These are phyloP conservation scores for Lemur catta DNA, from an alignment of 2,797 vertebrate species.

Conservation along the genomic window DNA sequence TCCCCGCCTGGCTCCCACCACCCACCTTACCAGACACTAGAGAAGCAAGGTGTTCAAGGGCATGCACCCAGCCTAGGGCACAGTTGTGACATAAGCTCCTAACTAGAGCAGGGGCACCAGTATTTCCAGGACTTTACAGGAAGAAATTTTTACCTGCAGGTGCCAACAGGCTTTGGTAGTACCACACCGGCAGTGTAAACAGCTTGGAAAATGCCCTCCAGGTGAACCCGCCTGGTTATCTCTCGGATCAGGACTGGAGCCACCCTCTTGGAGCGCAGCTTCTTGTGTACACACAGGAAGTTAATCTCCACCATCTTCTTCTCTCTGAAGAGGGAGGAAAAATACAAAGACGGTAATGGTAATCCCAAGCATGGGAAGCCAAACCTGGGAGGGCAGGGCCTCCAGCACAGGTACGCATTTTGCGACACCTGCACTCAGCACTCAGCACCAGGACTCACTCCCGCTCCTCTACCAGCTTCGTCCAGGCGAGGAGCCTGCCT, in stretches of 20 bases:
- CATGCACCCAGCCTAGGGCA: background rate
- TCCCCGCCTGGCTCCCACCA: background rate
- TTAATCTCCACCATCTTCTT: conserved; percentile 99
- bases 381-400: no score
- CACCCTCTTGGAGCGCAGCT: conserved; percentile 96
- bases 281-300: conserved; percentile 99
- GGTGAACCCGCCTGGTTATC: conserved; percentile 96
- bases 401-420: no score
- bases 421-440: no score
- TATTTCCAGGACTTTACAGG: background rate
- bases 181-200: conserved; percentile 99
- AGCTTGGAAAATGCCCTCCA: conserved; percentile 98
- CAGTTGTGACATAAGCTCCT: background rate
- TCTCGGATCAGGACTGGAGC: conserved; percentile 97
- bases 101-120: rapidly evolving
- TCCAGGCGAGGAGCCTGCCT: background rate
- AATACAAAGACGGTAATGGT: no score
- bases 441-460: no score
- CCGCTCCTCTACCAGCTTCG: background rate
- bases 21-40: rapidly evolving
- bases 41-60: background rate
- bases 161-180: conserved; percentile 97
- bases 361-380: no score
- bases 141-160: conserved; percentile 90
- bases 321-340: conserved; percentile 85